These are phyloP conservation scores for Lanius collurio DNA, from an alignment of 2,113 vertebrate species.

Conservation along the genomic window DNA sequence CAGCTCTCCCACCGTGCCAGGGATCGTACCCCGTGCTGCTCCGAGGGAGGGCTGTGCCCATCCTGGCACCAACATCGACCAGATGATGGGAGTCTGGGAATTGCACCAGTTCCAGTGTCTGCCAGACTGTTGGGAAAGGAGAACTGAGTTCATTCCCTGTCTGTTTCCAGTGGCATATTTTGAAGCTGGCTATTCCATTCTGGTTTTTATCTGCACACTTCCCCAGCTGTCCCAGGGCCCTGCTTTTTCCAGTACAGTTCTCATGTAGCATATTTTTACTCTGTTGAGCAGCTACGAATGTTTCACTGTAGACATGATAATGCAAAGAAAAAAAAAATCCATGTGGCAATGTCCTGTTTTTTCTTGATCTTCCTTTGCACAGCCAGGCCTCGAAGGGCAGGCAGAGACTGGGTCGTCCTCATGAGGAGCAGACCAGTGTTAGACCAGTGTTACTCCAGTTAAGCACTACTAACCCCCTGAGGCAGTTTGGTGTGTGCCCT, in stretches of 20 bases:
- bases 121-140: neutral
- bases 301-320: conserved; percentile 24
- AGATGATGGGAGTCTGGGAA: neutral
- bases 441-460: neutral
- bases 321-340: conserved; percentile 11
- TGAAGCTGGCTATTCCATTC: neutral
- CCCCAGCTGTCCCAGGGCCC: neutral
- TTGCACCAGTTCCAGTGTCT: neutral
- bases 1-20: neutral
- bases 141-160: neutral
- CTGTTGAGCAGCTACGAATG: conserved; percentile 40
- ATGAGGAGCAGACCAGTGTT: neutral
- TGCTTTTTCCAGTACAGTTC: conserved; percentile 23
- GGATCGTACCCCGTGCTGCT: fast-evolving
- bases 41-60: fast-evolving
- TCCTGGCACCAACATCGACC: neutral
- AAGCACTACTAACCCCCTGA: neutral
- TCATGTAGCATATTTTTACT: conserved; percentile 61
- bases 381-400: neutral
- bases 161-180: conserved; percentile 6
- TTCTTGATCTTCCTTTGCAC: neutral
- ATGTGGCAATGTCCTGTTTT: neutral
- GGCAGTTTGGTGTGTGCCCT: neutral
- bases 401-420: neutral
- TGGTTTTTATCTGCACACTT: neutral